Percentiles rank a stretch among this genome's conserved stretches.
These are phyloP conservation scores for Eutolmus rufibarbis DNA, from an alignment of 2,888 invertebrate species.

Conservation along the genomic window DNA sequence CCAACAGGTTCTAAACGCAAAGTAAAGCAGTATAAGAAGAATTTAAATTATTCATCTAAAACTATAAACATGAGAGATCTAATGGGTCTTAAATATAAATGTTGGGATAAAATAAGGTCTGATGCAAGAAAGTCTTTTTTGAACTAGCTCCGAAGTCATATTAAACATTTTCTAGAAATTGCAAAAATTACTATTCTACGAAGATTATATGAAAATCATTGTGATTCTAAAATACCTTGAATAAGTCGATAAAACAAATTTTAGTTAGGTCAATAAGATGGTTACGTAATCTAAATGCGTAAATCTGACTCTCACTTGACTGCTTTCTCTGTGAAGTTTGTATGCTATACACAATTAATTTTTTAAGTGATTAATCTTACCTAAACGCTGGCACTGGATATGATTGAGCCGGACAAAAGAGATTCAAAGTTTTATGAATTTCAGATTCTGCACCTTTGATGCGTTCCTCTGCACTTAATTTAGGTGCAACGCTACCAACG, in stretches of 20 bases:
- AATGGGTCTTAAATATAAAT: neutral
- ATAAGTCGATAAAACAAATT: too few relatives aligned
- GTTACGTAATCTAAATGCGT: too few relatives aligned
- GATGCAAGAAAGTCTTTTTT: neutral
- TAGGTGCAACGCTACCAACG: slow-evolving; percentile 64
- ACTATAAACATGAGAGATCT: neutral
- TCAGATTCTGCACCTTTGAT: slow-evolving; percentile 65
- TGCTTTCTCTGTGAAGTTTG: too few relatives aligned
- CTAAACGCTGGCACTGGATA: slow-evolving; percentile 68
- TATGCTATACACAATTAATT: neutral
- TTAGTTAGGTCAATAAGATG: too few relatives aligned
- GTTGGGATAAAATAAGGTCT: neutral
- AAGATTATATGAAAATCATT: too few relatives aligned
- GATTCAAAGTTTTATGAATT: slow-evolving; percentile 65
- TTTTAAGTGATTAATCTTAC: neutral
- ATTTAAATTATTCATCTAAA: neutral
- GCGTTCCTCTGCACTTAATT: slow-evolving; percentile 68
- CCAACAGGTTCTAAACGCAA: slow-evolving; percentile 63
- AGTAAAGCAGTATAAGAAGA: neutral
- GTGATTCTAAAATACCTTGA: too few relatives aligned
- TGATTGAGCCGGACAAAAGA: slow-evolving; percentile 79
- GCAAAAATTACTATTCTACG: too few relatives aligned
- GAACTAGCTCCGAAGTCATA: too few relatives aligned
- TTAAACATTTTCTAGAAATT: neutral
- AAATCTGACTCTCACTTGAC: too few relatives aligned